Conservation (phyloP, 2,888 invertebrate species). For the Temnothorax unifasciatus region DNA sequence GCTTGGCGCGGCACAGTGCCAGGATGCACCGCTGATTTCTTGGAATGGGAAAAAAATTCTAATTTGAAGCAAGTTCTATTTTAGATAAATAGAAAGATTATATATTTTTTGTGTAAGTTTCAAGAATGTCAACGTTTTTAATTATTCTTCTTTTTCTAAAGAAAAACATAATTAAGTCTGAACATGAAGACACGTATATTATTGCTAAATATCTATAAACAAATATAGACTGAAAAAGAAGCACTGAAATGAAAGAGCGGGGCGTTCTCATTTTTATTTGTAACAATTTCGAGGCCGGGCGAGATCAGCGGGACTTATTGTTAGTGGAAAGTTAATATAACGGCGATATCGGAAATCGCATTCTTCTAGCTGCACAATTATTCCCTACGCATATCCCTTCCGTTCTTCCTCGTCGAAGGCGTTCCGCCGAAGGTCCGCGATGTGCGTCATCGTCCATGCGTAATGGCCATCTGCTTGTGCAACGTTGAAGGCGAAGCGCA, state of each 20-base stretch:
- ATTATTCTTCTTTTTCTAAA: background rate
- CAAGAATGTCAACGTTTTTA: background rate
- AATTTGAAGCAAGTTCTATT: background rate
- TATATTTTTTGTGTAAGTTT: background rate
- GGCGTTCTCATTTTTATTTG: background rate
- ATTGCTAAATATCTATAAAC: too few species aligned
- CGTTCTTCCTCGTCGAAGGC: conserved; percentile 2
- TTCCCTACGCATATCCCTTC: conserved; percentile 12
- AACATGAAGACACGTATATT: too few species aligned
- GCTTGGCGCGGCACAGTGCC: conserved; percentile 14
- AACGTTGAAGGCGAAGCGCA: conserved; percentile 47
- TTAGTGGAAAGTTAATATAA: too few species aligned
- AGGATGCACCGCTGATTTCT: conserved; percentile 19
- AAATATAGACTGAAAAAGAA: too few species aligned
- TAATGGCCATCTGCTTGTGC: conserved; percentile 48
- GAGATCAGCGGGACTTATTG: background rate
- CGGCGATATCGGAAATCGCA: background rate
- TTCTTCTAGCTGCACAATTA: background rate
- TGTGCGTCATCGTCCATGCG: conserved; percentile 25
- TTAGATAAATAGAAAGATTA: background rate
- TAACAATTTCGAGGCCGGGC: background rate
- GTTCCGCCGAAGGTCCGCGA: conserved; percentile 13
- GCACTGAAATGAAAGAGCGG: background rate
- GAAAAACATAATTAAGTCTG: background rate
- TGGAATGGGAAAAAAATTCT: background rate